Percentiles rank a stretch among this genome's conserved stretches.
Conservation (phyloP, 2,888 invertebrate genomes). For the Campopleginae sp. region DNA sequence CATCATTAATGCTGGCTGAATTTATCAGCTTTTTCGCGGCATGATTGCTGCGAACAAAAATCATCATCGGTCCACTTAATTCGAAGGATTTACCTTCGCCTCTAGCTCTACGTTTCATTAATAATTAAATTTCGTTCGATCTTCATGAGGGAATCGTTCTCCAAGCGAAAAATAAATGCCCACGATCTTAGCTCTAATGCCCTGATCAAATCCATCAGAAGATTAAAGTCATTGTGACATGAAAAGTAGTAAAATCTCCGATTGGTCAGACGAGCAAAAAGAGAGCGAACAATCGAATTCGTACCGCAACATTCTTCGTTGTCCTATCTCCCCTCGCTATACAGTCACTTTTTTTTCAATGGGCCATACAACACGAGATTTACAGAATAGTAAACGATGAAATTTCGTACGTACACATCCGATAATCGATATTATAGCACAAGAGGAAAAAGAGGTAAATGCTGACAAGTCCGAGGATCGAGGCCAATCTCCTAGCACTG, state of each 20-base stretch:
- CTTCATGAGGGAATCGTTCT: neutral
- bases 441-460: conserved; percentile 55
- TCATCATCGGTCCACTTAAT: neutral
- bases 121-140: neutral
- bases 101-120: neutral
- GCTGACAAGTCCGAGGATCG: conserved; percentile 62
- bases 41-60: conserved; percentile 78
- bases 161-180: neutral
- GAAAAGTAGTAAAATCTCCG: conserved; percentile 27
- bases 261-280: conserved; percentile 29
- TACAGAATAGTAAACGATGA: conserved; percentile 30
- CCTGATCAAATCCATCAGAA: neutral
- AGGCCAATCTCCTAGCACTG: conserved; percentile 56
- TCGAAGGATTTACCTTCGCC: neutral
- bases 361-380: conserved; percentile 3
- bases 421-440: conserved; percentile 61
- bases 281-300: neutral
- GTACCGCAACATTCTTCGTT: conserved; percentile 8
- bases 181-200: neutral
- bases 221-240: neutral
- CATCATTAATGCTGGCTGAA: conserved; percentile 80
- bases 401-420: conserved; percentile 55
- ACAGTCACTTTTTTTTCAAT: conserved; percentile 21
- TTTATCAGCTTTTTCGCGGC: conserved; percentile 80
- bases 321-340: conserved; percentile 29